Evolutionary conservation across 2,888 invertebrate species (phyloP), one percentile per base, ranked within the genome.

Genomic region (Pollenia labialis): DNA sequence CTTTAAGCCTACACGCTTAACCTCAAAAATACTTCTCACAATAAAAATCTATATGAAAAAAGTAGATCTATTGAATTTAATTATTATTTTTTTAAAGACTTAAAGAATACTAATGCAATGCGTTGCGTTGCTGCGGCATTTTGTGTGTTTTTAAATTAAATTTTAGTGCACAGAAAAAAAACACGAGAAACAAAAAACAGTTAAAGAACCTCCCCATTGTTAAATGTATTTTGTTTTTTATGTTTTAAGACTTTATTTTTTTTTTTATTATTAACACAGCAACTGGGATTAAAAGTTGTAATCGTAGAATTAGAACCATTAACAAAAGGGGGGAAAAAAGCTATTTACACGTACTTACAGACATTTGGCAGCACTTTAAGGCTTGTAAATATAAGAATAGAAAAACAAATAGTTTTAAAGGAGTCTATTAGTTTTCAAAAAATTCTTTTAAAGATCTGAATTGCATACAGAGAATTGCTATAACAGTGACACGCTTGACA

Each of bases 221-320:
- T 52, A 69, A 69, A 16, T 56, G 44, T 12, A 18, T 12, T 4
- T 48, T 32, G 23, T 50, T 10, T 66, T 50, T 66, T 32, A 32
- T 6, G 32, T 32, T 32, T 32, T 32, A 6, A 0, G 0, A 32
- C 32, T 32, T 32, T 6, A 32, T 32, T 32, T 48, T 48, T 54
- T 12, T 54, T 12, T 16, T 58, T 74, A 11, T 50, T 60, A 42
- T 62, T 75, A 18, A 62, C 48, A 62, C 16, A 40, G 48, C 60
- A 60, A 62, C 50, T 75, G 16, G 50, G 60, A 75, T 75, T 75
- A 75, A 40, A 48, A 48, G 12, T 40, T 50, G 74, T 75, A 75
- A 62, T 75, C 60, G n/a, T 50, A 62, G 62, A 72, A 72, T 44
- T 56, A 46, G 23, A 8, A 11, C 46, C 40, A 71, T 16, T 56